These are phyloP conservation scores for Holothuria leucospilota DNA, from an alignment of 53 echinoderm and acorn worm species.

Conservation along the genomic window DNA sequence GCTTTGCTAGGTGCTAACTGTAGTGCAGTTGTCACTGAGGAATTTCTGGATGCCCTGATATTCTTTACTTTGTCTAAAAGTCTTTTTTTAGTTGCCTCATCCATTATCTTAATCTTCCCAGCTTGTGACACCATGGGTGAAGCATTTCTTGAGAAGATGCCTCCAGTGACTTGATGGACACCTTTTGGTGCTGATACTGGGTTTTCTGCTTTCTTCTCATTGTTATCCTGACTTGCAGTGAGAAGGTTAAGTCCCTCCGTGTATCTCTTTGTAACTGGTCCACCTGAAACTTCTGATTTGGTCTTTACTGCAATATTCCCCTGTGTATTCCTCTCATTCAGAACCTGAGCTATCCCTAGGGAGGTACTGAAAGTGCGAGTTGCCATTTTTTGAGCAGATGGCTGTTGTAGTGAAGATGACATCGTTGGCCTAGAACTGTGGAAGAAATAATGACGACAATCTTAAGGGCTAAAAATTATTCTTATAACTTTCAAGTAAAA, in stretches of 20 bases:
- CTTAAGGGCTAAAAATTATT: not conserved
- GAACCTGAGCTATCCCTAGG: conserved; percentile 77
- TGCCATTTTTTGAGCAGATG: conserved; percentile 46
- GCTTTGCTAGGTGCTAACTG: conserved; percentile 54
- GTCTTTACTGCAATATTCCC: conserved; percentile 64
- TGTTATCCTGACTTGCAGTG: conserved; percentile 57
- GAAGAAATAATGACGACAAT: conserved; percentile 4
- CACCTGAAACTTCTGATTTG: conserved; percentile 63
- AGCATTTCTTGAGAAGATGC: conserved; percentile 79
- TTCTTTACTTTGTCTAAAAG: conserved; percentile 80
- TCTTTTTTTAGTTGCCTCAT: conserved; percentile 76
- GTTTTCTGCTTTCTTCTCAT: conserved; percentile 69
- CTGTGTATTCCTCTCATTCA: conserved; percentile 73
- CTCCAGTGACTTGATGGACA: conserved; percentile 77
- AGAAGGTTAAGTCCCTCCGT: conserved; percentile 78
- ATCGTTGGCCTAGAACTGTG: not conserved
- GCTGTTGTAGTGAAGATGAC: conserved; percentile 16
- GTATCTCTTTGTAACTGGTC: conserved; percentile 59
- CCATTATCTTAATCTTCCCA: conserved; percentile 72
- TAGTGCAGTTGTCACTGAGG: conserved; percentile 48
- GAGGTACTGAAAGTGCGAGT: conserved; percentile 84
- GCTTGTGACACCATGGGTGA: conserved; percentile 66
- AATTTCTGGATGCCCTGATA: conserved; percentile 66
- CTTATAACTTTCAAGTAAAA: too few relatives aligned
- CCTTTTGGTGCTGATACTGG: conserved; percentile 59